These are phyloP conservation scores for Mythimna pallens DNA, from an alignment of 2,888 invertebrate species.

Conservation along the genomic window DNA sequence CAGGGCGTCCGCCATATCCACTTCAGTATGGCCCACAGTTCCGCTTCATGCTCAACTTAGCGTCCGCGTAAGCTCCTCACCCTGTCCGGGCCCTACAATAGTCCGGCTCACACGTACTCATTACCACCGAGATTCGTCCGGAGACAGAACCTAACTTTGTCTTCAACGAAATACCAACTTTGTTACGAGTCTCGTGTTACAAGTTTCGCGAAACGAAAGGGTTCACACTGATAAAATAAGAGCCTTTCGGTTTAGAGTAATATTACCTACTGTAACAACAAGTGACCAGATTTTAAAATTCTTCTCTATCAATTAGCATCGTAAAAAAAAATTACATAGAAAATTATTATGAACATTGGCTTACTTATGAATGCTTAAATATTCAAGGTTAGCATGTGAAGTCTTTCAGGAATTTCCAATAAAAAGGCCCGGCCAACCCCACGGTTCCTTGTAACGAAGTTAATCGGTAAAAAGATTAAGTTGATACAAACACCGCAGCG, in stretches of 20 bases:
- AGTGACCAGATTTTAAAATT: background rate
- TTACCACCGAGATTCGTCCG: conserved; percentile 30
- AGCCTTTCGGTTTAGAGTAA: conserved; percentile 25
- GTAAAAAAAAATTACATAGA: background rate
- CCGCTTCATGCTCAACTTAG: background rate
- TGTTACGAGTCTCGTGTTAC: conserved; percentile 51
- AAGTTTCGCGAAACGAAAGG: conserved; percentile 43
- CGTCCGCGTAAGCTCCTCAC: background rate
- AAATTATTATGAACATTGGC: background rate
- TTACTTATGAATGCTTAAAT: background rate
- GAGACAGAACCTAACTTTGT: conserved; percentile 36
- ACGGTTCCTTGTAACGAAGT: background rate
- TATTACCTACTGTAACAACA: background rate
- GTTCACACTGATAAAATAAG: conserved; percentile 38
- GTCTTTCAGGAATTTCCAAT: conserved; percentile 1
- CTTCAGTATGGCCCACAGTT: background rate
- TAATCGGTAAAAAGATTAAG: conserved; percentile 20
- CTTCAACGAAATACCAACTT: conserved; percentile 43
- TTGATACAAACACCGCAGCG: background rate
- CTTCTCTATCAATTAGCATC: background rate
- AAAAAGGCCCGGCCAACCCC: background rate
- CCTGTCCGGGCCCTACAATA: conserved; percentile 8
- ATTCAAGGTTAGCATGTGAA: background rate
- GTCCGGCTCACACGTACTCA: conserved; percentile 34
- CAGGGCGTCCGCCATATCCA: background rate